Percentiles rank a stretch among this genome's conserved stretches.
These are phyloP conservation scores for Pilophorus perplexus DNA, from an alignment of 2,888 invertebrate species.

Conservation along the genomic window DNA sequence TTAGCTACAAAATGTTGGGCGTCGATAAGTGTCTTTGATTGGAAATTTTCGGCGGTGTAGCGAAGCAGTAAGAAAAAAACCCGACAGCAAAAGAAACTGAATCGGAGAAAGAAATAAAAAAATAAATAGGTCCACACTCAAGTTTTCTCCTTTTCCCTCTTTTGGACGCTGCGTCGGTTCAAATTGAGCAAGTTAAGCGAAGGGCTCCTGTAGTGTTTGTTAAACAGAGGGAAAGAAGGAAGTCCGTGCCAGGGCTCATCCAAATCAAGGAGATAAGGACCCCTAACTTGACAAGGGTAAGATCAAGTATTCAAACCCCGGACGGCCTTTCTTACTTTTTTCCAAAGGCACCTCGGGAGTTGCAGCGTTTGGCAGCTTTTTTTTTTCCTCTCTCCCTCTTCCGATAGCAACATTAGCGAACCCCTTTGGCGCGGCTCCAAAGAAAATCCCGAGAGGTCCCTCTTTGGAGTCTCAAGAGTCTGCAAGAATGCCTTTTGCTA, in stretches of 20 bases:
- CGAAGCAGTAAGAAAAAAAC: no score
- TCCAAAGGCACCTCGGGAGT: neutral
- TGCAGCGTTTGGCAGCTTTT: neutral
- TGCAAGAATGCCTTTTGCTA: neutral
- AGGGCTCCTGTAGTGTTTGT: no score
- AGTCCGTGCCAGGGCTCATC: neutral
- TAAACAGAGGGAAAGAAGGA: no score
- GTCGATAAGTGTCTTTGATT: no score
- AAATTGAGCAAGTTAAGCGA: no score
- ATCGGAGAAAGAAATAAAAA: no score
- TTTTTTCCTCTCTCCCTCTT: neutral
- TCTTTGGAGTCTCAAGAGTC: neutral
- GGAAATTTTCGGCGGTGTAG: no score
- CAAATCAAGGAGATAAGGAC: neutral
- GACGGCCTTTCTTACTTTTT: neutral
- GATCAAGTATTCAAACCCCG: neutral
- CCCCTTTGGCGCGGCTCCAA: neutral
- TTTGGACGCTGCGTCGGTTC: no score
- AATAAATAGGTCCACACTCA: no score
- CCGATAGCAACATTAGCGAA: neutral
- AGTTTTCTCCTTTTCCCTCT: no score
- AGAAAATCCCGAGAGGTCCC: neutral
- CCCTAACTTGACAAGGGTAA: neutral
- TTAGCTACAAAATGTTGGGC: no score
- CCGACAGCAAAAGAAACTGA: no score